Conservation (phyloP, 92 coral and sea anemone species). For the Actinernus sp. region DNA sequence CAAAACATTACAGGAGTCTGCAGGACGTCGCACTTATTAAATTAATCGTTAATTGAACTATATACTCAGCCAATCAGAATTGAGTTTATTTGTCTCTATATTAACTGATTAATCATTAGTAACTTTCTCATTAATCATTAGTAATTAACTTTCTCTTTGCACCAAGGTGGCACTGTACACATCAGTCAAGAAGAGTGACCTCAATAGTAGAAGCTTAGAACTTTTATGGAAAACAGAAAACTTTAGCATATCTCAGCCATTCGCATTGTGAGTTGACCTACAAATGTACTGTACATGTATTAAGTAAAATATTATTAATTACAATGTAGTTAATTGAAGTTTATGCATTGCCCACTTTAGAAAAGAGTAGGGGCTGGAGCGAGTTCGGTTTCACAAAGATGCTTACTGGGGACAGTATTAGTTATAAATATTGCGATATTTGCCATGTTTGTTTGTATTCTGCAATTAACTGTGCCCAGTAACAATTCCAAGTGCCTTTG, state of each 20-base stretch:
- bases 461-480: no score
- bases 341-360: no score
- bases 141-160: neutral
- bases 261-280: conserved; percentile 81
- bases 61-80: no score
- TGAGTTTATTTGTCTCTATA: neutral
- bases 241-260: conserved; percentile 66
- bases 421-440: neutral
- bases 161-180: conserved; percentile 84
- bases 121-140: neutral
- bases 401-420: neutral
- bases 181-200: conserved; percentile 58
- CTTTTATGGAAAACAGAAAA: conserved; percentile 81
- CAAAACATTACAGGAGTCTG: no score
- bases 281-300: no score
- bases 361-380: no score
- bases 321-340: no score
- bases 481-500: no score
- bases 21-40: no score
- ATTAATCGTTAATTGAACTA: no score
- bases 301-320: neutral
- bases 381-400: neutral
- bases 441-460: no score
- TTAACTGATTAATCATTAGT: neutral
- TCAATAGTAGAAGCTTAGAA: conserved; percentile 46